Evolutionary conservation across 2,888 invertebrate genomes (phyloP).

Genomic region (Apocheima hispidaria): DNA sequence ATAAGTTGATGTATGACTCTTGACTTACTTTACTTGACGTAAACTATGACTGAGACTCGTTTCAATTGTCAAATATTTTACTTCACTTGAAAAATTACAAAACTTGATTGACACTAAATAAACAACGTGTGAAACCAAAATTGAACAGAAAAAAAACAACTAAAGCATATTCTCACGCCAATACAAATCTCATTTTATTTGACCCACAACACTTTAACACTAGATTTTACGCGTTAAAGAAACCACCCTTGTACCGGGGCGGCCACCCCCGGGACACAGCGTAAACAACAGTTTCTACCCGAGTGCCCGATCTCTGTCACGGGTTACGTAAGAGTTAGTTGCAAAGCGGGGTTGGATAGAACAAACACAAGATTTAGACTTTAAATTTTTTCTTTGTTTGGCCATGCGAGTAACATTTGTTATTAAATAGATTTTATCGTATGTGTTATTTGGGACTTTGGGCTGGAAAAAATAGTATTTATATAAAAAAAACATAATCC

Average conservation of each 20-base stretch:
- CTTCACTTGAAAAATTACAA: too few species aligned
- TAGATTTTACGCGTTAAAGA: slow-evolving; percentile 29
- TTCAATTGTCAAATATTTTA: too few species aligned
- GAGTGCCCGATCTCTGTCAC: neutral
- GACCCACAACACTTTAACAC: slow-evolving; percentile 27
- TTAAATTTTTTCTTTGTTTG: slow-evolving; percentile 9
- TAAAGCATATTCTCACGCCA: neutral
- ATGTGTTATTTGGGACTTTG: neutral
- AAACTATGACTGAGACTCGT: too few species aligned
- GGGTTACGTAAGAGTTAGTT: neutral
- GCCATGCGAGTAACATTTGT: neutral
- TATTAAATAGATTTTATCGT: neutral
- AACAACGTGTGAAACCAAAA: too few species aligned
- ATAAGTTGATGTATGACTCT: too few species aligned
- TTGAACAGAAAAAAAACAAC: too few species aligned
- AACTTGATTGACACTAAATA: too few species aligned
- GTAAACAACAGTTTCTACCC: neutral
- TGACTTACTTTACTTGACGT: too few species aligned
- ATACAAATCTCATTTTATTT: slow-evolving; percentile 8
- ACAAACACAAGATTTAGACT: slow-evolving; percentile 20
- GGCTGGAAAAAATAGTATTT: too few species aligned
- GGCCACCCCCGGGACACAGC: slow-evolving; percentile 7
- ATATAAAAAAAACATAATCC: too few species aligned
- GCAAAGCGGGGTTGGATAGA: neutral
- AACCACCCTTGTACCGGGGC: slow-evolving; percentile 22